Conservation (phyloP, 2,113 vertebrate species). For the Anhinga rufa region DNA sequence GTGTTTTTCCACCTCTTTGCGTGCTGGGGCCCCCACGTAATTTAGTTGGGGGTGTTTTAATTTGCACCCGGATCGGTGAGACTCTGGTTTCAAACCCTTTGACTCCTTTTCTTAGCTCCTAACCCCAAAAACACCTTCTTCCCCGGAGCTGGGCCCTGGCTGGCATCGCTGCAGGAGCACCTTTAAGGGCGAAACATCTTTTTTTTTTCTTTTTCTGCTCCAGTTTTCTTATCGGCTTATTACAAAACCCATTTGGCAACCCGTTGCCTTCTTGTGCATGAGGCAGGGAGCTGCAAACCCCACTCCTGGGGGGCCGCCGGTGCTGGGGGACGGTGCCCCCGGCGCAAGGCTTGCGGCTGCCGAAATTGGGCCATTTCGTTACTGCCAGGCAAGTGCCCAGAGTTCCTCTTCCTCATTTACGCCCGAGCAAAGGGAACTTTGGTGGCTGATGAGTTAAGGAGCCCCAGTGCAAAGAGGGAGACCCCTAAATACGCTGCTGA, state of each 20-base stretch:
- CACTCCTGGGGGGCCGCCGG: rapidly evolving
- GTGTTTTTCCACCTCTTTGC: not conserved
- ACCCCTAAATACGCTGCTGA: not conserved
- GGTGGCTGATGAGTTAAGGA: not conserved
- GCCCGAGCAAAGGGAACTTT: not conserved
- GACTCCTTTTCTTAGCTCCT: not conserved
- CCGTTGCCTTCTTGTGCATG: not conserved
- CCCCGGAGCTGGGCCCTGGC: rapidly evolving
- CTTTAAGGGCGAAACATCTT: not conserved
- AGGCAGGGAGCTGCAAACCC: not conserved
- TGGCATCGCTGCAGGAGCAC: not conserved
- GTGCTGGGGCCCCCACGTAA: not conserved
- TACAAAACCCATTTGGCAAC: not conserved
- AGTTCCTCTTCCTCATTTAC: not conserved
- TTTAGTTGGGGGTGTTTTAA: not conserved
- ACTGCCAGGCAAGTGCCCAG: rapidly evolving
- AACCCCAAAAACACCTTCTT: rapidly evolving
- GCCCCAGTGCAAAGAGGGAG: not conserved
- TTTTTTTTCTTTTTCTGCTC: not conserved
- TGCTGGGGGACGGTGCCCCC: rapidly evolving
- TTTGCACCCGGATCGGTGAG: rapidly evolving
- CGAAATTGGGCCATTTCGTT: rapidly evolving
- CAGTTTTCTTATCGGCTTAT: not conserved
- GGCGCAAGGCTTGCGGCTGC: rapidly evolving
- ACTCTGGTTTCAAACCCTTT: not conserved